Percentiles rank a stretch among this genome's conserved stretches.
Evolutionary conservation across 2,113 vertebrate species (phyloP).

Genomic region (Machaerirhynchus nigripectus): DNA sequence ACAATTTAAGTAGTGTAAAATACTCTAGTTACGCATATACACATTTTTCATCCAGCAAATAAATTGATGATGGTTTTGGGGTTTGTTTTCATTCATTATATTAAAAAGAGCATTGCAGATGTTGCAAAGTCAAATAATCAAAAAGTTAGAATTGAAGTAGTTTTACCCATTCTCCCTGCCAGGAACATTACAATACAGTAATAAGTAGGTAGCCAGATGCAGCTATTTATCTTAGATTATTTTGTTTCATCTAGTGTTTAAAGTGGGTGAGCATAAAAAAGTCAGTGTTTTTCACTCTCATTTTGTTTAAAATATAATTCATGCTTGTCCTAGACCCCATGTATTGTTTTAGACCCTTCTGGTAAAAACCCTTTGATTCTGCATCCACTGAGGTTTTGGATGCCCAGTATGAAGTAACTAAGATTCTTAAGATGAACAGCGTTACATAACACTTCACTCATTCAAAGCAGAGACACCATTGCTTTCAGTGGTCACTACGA

Average conservation of each 20-base stretch:
- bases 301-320: neutral
- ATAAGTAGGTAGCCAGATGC: neutral
- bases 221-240: neutral
- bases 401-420: neutral
- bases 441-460: neutral
- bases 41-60: neutral
- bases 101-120: neutral
- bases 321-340: neutral
- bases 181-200: neutral
- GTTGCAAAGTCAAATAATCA: neutral
- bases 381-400: neutral
- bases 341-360: neutral
- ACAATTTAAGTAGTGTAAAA: neutral
- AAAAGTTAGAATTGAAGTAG: neutral
- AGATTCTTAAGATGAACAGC: neutral
- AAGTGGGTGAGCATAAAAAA: neutral
- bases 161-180: neutral
- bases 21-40: neutral
- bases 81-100: neutral
- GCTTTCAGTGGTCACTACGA: neutral
- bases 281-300: neutral
- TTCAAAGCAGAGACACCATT: neutral
- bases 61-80: neutral
- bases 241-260: neutral
- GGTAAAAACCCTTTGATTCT: neutral